Base-by-base conservation (phyloP, 2,113 vertebrate species). In the Petromus typicus region DNA sequence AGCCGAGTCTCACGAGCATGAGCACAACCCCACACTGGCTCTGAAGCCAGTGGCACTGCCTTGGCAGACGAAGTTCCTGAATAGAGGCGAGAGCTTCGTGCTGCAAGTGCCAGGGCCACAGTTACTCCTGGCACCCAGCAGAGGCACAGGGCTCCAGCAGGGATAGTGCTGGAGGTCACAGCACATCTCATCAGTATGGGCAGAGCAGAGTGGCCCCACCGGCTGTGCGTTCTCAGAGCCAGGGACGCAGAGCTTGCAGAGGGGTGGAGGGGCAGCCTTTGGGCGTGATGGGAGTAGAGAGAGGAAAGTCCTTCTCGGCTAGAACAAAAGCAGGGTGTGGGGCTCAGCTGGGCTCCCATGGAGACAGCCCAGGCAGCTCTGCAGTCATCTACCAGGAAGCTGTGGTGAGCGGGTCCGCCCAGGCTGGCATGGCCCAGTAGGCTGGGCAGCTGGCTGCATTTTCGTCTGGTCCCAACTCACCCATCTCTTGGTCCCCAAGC, bases 371-470 rank as follows among this genome's bases (percentile, higher is more conserved):
- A 2, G 25, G 37, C 17, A 25, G 27, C 48, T 25, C 40, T 69
- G 23, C 23, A 25, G n/a, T 11, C 16, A 14, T 51, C 13, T 51
- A 30, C 45, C 13, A 34, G 34, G 59, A 45, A 43, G 27, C 63
- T 32, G 30, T 40, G 3, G 8, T 11, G 48, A 45, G 73, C 63
- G 3, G 75, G 18, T 37, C 5, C 5, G 63, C 7, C 40, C 6
- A 1, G 57, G 22, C 51, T 0, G 34, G 43, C 2, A 27, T 0
- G 9, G 67, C 84, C 30, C 51, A 5, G 7, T 27, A 73, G 14
- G 2, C 0, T 8, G 1, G 13, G 2, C 23, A 27, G 71, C 18
- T 14, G 71, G 23, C 45, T 37, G 22, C 5, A 3, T 5, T 4
- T 14, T 12, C 40, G 48, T 4, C 92, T 22, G 64, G 27, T 48